Evolutionary conservation across 2,888 invertebrate species (phyloP).

Genomic region (Steinernema hermaphroditum): DNA sequence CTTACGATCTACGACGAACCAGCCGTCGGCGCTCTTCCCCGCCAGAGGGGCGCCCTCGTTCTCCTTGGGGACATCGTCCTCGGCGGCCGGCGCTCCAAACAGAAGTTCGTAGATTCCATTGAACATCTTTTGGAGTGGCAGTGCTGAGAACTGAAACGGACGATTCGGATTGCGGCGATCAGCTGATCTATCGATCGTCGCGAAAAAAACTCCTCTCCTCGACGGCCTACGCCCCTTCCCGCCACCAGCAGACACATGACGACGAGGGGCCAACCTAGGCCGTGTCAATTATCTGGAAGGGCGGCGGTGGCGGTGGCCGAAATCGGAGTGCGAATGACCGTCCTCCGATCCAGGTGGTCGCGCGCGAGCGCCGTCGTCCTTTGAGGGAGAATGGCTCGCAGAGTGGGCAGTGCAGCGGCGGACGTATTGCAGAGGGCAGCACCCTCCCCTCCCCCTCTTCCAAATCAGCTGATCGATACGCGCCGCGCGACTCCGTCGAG

Average conservation of each 20-base stretch:
- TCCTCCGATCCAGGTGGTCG: constrained; percentile 10
- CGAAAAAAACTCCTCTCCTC: neutral
- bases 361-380: neutral
- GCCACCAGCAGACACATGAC: neutral
- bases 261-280: neutral
- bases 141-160: constrained; percentile 12
- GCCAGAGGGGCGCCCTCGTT: constrained; percentile 6
- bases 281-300: neutral
- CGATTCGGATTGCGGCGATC: neutral
- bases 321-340: neutral
- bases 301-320: neutral
- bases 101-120: constrained; percentile 30
- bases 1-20: constrained; percentile 12
- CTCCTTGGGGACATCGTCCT: constrained; percentile 7
- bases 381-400: neutral
- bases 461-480: constrained; percentile 30
- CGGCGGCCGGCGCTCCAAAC: neutral
- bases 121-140: constrained; percentile 16
- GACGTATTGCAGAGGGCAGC: neutral
- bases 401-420: neutral
- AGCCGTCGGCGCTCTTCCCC: constrained; percentile 24
- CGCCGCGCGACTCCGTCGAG: neutral
- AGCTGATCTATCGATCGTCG: constrained; percentile 26
- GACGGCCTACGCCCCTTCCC: neutral
- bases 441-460: neutral